These are phyloP conservation scores for Oplegnathus fasciatus DNA, from an alignment of 2,113 vertebrate genomes.

Conservation along the genomic window DNA sequence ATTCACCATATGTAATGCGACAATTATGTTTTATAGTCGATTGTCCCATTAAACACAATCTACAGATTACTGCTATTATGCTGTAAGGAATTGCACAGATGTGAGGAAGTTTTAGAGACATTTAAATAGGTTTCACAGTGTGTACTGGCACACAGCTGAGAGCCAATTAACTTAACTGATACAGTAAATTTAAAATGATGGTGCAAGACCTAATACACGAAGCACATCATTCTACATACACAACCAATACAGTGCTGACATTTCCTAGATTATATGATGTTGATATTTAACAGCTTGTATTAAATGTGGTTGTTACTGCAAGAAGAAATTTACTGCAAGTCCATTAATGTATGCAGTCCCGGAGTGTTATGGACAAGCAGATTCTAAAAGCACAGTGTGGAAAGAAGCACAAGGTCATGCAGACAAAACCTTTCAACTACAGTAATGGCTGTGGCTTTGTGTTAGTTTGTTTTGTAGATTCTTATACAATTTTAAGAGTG, in stretches of 20 bases:
- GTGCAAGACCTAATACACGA: slow-evolving; percentile 1
- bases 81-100: slow-evolving; percentile 14
- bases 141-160: slow-evolving; percentile 9
- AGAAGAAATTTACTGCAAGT: neutral
- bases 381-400: neutral
- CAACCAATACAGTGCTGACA: slow-evolving; percentile 6
- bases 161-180: slow-evolving; percentile 39
- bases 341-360: slow-evolving; percentile 11
- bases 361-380: neutral
- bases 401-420: slow-evolving; percentile 20
- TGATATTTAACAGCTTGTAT: slow-evolving; percentile 31
- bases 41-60: slow-evolving; percentile 22
- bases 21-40: slow-evolving; percentile 15
- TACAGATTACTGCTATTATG: slow-evolving; percentile 30
- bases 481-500: neutral
- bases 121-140: slow-evolving; percentile 30
- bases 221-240: slow-evolving; percentile 12
- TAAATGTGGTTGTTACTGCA: slow-evolving; percentile 2
- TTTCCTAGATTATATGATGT: slow-evolving; percentile 18
- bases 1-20: slow-evolving; percentile 9
- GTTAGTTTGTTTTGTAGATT: neutral
- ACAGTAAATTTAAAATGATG: slow-evolving; percentile 37
- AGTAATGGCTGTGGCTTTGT: neutral
- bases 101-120: slow-evolving; percentile 7
- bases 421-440: neutral